phyloP scores from a whole-genome alignment of 2,113 vertebrate genomes.

The Poecile atricapillus region DNA sequence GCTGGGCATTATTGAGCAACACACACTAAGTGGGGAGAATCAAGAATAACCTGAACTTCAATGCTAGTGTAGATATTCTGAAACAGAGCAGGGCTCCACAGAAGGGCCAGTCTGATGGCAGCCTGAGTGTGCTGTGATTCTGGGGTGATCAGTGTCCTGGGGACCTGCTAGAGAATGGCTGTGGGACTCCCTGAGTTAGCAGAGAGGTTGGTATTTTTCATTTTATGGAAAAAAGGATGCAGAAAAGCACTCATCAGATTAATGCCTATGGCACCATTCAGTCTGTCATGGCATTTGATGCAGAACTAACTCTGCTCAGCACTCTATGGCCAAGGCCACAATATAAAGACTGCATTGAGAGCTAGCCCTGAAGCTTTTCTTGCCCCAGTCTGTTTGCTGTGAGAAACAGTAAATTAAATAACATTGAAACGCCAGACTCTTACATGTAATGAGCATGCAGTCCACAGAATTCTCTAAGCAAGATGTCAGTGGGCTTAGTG shows the following conservation, averaged over 20 bases:
- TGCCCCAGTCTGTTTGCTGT: not conserved
- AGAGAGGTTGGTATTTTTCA: not conserved
- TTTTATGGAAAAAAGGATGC: not conserved
- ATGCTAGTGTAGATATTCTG: accelerated
- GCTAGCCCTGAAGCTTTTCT: not conserved
- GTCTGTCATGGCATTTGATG: not conserved
- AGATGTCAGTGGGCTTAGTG: not conserved
- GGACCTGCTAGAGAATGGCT: not conserved
- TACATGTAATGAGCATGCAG: not conserved
- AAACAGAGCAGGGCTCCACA: not conserved
- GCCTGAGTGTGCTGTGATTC: not conserved
- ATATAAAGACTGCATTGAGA: not conserved
- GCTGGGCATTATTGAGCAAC: not conserved
- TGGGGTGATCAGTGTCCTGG: not conserved
- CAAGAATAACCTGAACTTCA: not conserved
- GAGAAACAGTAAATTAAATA: not conserved
- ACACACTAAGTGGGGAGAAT: not conserved
- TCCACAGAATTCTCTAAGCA: not conserved
- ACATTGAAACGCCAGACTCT: accelerated
- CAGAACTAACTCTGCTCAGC: not conserved
- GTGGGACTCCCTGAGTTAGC: not conserved
- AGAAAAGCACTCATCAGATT: not conserved
- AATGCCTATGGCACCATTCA: not conserved
- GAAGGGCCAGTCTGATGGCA: not conserved
- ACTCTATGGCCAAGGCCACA: not conserved